Evolutionary conservation across 2,113 vertebrate species (phyloP).

Genomic region (Rhipidura dahli): DNA sequence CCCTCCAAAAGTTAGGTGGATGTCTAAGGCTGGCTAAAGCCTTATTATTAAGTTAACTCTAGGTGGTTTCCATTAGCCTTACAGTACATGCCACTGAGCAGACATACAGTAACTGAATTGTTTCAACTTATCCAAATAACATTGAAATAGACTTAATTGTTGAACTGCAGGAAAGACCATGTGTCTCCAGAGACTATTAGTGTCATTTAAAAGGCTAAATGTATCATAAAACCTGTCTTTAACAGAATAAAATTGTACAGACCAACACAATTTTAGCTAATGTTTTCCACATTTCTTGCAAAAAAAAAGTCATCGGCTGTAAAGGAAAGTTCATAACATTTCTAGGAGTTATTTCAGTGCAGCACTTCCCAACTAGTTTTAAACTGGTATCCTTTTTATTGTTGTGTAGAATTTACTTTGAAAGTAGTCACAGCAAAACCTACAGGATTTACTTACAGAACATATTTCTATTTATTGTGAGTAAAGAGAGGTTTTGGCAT

Average conservation of each 20-base stretch:
- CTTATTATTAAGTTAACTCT: constrained; percentile 68
- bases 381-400: background rate
- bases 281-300: constrained; percentile 83
- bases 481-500: background rate
- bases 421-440: background rate
- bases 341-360: constrained; percentile 21
- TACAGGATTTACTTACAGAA: background rate
- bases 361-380: background rate
- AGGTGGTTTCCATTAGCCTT: constrained; percentile 58
- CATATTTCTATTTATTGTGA: background rate
- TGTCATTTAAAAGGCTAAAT: constrained; percentile 84
- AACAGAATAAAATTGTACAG: constrained; percentile 81
- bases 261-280: constrained; percentile 82
- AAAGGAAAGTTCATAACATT: constrained; percentile 35
- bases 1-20: constrained; percentile 21
- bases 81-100: constrained; percentile 59
- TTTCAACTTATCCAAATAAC: constrained; percentile 80
- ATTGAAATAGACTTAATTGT: constrained; percentile 84
- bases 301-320: constrained; percentile 27
- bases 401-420: background rate
- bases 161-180: constrained; percentile 75
- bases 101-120: constrained; percentile 82
- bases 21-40: constrained; percentile 61
- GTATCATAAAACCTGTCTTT: constrained; percentile 85
- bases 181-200: constrained; percentile 82